These are phyloP conservation scores for Macrosoma leucophasiata DNA, from an alignment of 2,888 invertebrate genomes.

Conservation along the genomic window DNA sequence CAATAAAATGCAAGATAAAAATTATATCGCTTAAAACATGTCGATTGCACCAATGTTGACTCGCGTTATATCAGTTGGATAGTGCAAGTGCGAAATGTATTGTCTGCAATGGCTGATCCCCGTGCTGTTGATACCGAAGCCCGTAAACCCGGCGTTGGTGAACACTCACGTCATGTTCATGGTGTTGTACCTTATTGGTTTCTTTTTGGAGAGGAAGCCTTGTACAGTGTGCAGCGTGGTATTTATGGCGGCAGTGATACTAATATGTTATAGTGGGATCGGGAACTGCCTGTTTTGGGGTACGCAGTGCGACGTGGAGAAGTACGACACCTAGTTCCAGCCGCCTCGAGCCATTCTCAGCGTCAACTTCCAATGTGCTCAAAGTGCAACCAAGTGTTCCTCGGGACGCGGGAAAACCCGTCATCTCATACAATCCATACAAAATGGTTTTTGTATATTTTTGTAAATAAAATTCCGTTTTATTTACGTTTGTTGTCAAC, in stretches of 20 bases:
- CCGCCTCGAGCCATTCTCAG: slow-evolving; percentile 34
- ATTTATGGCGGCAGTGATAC: slow-evolving; percentile 93
- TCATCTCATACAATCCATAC: slow-evolving; percentile 17
- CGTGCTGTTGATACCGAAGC: slow-evolving; percentile 97
- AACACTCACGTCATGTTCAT: slow-evolving; percentile 99
- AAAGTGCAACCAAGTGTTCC: slow-evolving; percentile 49
- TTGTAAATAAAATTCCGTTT: slow-evolving; percentile 52
- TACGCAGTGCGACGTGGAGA: slow-evolving; percentile 82
- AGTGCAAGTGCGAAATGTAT: slow-evolving; percentile 80
- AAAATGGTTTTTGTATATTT: slow-evolving; percentile 41
- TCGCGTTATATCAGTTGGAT: slow-evolving; percentile 6
- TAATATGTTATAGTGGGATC: slow-evolving; percentile 97
- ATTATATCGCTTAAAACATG: slow-evolving; percentile 45
- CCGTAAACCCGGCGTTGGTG: slow-evolving; percentile 95
- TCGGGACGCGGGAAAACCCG: slow-evolving; percentile 32
- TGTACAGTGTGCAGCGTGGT: slow-evolving; percentile 98
- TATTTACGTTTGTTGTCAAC: slow-evolving; percentile 30
- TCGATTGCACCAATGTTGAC: slow-evolving; percentile 39
- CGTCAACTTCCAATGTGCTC: slow-evolving; percentile 46
- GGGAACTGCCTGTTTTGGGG: slow-evolving; percentile 97
- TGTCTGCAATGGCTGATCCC: slow-evolving; percentile 98
- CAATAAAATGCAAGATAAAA: slow-evolving; percentile 30
- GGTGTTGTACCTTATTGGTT: slow-evolving; percentile 95
- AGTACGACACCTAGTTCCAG: slow-evolving; percentile 66
- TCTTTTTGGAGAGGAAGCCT: slow-evolving; percentile 96